A percentile compares a stretch with the other conserved stretches of the same genome.
Conservation (phyloP, 2,888 invertebrate species). For the Scaptodrosophila latifasciaeformis region DNA sequence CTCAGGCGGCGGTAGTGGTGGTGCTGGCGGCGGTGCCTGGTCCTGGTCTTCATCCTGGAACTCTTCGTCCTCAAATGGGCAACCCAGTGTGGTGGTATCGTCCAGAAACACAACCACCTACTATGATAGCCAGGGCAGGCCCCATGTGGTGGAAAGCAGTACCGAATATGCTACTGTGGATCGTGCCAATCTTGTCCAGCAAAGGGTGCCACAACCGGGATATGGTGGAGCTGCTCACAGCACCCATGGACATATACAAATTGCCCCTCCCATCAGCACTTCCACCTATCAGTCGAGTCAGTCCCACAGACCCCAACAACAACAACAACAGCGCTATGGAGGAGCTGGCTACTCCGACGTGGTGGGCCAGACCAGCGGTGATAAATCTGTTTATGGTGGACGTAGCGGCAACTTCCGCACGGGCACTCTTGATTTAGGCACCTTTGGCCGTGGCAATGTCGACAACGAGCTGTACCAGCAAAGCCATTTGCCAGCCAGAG, state of each 20-base stretch:
- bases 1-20: conserved; percentile 4
- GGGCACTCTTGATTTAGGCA: conserved; percentile 68
- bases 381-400: conserved; percentile 50
- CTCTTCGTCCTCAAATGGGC: conserved; percentile 31
- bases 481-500: conserved; percentile 10
- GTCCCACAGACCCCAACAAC: conserved; percentile 29
- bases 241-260: conserved; percentile 62
- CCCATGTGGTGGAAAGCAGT: conserved; percentile 76
- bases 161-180: conserved; percentile 72
- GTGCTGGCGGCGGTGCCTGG: conserved; percentile 23
- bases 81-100: conserved; percentile 59
- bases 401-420: conserved; percentile 67
- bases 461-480: conserved; percentile 69
- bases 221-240: conserved; percentile 36
- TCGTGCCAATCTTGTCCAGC: not conserved
- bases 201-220: conserved; percentile 25
- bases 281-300: conserved; percentile 29
- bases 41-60: conserved; percentile 44
- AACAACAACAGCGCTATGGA: conserved; percentile 49
- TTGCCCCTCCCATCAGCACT: conserved; percentile 48
- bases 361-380: conserved; percentile 26
- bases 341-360: conserved; percentile 30
- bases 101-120: conserved; percentile 72
- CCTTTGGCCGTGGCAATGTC: conserved; percentile 63
- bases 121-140: conserved; percentile 76